Conservation (phyloP, 2,113 vertebrate species). For the Geococcyx californianus region DNA sequence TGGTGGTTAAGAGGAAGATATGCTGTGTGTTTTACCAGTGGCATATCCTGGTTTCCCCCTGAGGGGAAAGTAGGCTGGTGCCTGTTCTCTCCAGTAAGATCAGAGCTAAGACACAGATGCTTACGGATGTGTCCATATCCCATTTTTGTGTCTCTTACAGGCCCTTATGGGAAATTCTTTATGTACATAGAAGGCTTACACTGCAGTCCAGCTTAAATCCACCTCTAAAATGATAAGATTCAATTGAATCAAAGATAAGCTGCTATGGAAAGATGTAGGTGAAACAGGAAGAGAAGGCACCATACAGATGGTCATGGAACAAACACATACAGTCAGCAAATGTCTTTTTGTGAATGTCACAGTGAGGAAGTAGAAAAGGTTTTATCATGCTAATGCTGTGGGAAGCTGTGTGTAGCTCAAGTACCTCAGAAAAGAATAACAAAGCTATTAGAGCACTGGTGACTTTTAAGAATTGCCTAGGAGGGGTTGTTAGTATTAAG, state of each 20-base stretch:
- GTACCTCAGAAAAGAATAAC: neutral
- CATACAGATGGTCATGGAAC: neutral
- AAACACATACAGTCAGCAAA: neutral
- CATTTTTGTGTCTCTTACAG: neutral
- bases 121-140: rapidly evolving
- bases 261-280: neutral
- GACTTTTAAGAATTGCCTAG: neutral
- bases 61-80: neutral
- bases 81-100: neutral
- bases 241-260: neutral
- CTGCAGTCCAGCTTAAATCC: neutral
- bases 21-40: neutral
- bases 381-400: neutral
- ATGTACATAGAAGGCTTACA: neutral
- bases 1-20: neutral
- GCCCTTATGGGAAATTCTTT: neutral
- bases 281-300: neutral
- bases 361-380: neutral
- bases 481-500: neutral
- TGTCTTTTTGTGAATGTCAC: neutral
- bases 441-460: neutral
- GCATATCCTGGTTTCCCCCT: neutral
- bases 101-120: neutral
- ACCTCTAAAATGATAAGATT: neutral
- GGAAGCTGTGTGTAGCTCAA: neutral